A percentile compares a stretch with the other conserved stretches of the same genome.
These are phyloP conservation scores for Sebastes aleutianus DNA, from an alignment of 2,797 vertebrate species.

Conservation along the genomic window DNA sequence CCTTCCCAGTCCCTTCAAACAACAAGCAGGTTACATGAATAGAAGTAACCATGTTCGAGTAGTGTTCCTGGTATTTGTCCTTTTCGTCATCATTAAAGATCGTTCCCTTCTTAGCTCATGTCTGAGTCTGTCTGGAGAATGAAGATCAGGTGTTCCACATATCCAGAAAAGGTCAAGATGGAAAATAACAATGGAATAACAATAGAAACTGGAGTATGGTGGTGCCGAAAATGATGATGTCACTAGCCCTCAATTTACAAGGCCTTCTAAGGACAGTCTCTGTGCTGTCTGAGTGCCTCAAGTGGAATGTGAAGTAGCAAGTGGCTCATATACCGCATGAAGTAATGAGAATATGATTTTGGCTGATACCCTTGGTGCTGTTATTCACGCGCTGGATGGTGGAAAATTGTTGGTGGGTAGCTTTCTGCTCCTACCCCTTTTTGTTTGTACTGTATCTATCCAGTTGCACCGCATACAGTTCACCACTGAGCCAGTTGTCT, in stretches of 20 bases:
- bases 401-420: conserved; percentile 27
- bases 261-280: conserved; percentile 74
- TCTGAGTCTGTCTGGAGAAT: conserved; percentile 63
- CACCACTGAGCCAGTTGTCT: conserved; percentile 17
- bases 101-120: conserved; percentile 71
- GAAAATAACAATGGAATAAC: conserved; percentile 73
- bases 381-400: conserved; percentile 36
- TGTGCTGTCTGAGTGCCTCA: conserved; percentile 64
- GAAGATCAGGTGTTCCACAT: conserved; percentile 62
- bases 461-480: conserved; percentile 3
- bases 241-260: conserved; percentile 54
- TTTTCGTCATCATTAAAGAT: conserved; percentile 62
- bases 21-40: conserved; percentile 10
- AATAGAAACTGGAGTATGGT: conserved; percentile 51
- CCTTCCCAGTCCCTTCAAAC: neutral
- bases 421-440: neutral
- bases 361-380: conserved; percentile 19
- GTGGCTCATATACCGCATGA: conserved; percentile 58
- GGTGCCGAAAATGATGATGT: conserved; percentile 64
- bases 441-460: conserved; percentile 16
- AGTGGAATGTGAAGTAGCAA: conserved; percentile 71
- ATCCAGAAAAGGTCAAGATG: conserved; percentile 63
- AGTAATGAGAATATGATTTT: conserved; percentile 63
- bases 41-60: conserved; percentile 21
- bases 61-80: conserved; percentile 38